Evolutionary conservation across 2,888 invertebrate species (phyloP).

Genomic region (Lobophora halterata): DNA sequence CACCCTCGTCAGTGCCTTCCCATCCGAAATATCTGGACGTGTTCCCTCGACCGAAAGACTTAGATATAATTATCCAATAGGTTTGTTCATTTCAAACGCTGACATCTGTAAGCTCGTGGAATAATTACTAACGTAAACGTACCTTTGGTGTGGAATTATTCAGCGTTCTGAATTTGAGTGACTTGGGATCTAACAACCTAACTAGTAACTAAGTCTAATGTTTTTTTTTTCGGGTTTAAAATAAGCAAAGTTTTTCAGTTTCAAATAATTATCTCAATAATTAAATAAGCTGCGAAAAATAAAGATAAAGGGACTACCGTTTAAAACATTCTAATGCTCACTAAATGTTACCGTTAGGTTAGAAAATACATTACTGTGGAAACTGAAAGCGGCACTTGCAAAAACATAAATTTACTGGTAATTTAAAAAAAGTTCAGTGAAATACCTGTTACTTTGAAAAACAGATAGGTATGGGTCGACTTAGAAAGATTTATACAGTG

Average conservation of each 20-base stretch:
- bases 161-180: constrained; percentile 10
- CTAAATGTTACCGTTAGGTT: constrained; percentile 38
- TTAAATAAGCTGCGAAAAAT: constrained; percentile 4
- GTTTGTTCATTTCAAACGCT: constrained; percentile 35
- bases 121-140: constrained; percentile 30
- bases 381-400: no score
- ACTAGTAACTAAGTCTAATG: no score
- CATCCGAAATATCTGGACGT: constrained; percentile 28
- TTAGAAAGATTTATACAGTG: no score
- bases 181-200: constrained; percentile 13
- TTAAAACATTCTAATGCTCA: constrained; percentile 33
- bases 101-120: constrained; percentile 33
- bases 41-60: constrained; percentile 38
- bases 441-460: no score
- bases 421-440: no score
- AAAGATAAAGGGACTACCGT: constrained; percentile 24
- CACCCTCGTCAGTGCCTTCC: constrained; percentile 55
- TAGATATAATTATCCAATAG: constrained; percentile 41
- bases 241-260: no score
- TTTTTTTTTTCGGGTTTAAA: no score
- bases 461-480: no score
- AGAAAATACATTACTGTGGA: constrained; percentile 3
- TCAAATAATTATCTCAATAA: no score
- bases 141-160: constrained; percentile 13
- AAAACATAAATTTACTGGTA: no score